phyloP scores from a whole-genome alignment of 2,797 vertebrate genomes.

The Spea hammondii region DNA sequence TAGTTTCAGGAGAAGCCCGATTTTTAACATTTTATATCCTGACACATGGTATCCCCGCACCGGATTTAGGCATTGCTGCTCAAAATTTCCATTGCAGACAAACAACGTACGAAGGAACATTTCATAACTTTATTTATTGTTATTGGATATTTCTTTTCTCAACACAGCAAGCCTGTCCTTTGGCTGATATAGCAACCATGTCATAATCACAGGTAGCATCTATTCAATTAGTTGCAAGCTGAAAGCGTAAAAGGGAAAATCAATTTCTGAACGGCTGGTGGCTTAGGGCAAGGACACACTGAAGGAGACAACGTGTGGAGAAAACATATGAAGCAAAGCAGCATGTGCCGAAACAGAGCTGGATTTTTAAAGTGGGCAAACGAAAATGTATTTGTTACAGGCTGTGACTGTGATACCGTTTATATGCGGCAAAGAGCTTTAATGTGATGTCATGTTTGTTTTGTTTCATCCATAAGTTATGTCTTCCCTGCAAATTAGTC shows the following conservation, averaged over 20 bases:
- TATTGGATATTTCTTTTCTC: conserved; percentile 39
- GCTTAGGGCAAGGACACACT: conserved; percentile 50
- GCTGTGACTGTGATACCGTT: conserved; percentile 20
- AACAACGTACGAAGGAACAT: conserved; percentile 22
- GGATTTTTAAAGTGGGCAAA: conserved; percentile 5
- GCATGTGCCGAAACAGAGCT: conserved; percentile 21
- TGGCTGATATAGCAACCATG: conserved; percentile 51
- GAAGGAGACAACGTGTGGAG: conserved; percentile 51
- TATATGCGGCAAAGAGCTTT: conserved; percentile 32
- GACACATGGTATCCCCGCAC: not conserved
- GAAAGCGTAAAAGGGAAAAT: conserved; percentile 52
- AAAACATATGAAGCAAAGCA: conserved; percentile 45
- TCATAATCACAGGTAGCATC: conserved; percentile 57
- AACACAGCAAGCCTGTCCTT: conserved; percentile 33
- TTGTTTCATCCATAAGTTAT: conserved; percentile 37
- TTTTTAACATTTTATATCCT: not conserved
- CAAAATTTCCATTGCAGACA: not conserved
- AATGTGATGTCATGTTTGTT: conserved; percentile 36
- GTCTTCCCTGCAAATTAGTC: conserved; percentile 21
- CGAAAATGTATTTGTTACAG: conserved; percentile 16
- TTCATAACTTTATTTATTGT: conserved; percentile 35
- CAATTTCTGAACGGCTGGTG: conserved; percentile 54
- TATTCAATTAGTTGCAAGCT: conserved; percentile 59
- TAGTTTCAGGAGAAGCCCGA: too few species aligned
- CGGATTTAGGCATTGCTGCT: not conserved